Evolutionary conservation across 2,888 invertebrate species (phyloP), one percentile per base, ranked within the genome.

Genomic region (Pharmacophagus antenor): DNA sequence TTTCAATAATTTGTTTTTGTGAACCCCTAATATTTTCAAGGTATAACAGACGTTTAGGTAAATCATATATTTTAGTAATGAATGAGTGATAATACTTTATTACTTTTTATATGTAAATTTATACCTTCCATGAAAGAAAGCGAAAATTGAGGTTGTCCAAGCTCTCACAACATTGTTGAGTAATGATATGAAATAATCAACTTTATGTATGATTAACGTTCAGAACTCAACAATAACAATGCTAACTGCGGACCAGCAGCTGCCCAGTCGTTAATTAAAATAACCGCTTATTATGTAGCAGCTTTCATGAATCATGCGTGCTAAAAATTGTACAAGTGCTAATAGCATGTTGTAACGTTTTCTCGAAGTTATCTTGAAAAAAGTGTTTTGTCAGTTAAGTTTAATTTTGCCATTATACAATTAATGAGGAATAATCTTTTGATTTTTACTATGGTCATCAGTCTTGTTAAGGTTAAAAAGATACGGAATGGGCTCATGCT

Each of bases 91-190:
- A n/a, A n/a, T n/a, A n/a, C n/a, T n/a, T n/a, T n/a, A n/a, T 82
- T 84, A 85, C 66, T 67, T 70, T 73, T 73, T 77, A 69, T 61
- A 62, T 50, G 20, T 70, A 73, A 75, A 77, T 77, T 71, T 74
- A 77, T 75, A 68, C 65, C 71, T 75, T 77, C 71, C 74, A 73
- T 76, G 77, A 78, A 79, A 79, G 72, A 80, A 80, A 81, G 72
- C 66, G 67, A 76, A 74, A 75, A 77, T 69, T 67, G 64, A 68
- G 67, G 72, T 76, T 73, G 67, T 70, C 54, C 70, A 69, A 74
- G 71, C 74, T 71, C 56, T 63, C 62, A 46, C 54, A 63, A 69
- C 66, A 65, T 69, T 52, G 58, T 62, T 62, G 65, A 64, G 70
- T 72, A 58, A 54, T 58, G 52, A 53, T 66, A 47, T 42, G 61